Evolutionary conservation across 2,888 invertebrate species (phyloP).

Genomic region (Drosophila fulvimacula): DNA sequence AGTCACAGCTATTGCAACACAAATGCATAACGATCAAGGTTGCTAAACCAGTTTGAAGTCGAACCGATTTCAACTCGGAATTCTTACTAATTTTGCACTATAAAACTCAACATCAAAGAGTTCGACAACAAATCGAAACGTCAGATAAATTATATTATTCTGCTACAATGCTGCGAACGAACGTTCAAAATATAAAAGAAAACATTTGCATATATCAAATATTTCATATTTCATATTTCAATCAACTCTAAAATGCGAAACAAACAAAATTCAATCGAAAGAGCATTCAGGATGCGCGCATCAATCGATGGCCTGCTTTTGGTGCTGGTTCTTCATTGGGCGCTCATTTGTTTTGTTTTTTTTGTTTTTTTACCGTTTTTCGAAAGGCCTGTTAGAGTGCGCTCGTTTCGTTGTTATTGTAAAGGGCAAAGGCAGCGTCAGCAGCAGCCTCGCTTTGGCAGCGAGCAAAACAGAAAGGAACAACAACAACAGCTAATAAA

Average conservation of each 20-base stretch:
- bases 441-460: slow-evolving; percentile 30
- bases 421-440: slow-evolving; percentile 20
- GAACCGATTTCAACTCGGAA: slow-evolving; percentile 1
- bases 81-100: slow-evolving; percentile 1
- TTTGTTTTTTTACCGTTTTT: slow-evolving; percentile 17
- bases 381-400: slow-evolving; percentile 39
- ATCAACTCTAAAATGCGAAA: background rate
- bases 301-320: background rate
- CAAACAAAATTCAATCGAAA: background rate
- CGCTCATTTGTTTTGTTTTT: slow-evolving; percentile 1
- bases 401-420: slow-evolving; percentile 24
- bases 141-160: background rate
- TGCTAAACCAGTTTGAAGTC: background rate
- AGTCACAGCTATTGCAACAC: background rate
- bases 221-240: background rate
- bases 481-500: slow-evolving; percentile 13
- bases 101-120: background rate
- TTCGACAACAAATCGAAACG: too few species aligned
- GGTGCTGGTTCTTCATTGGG: slow-evolving; percentile 5
- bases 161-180: background rate
- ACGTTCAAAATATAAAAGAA: background rate
- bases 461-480: slow-evolving; percentile 14
- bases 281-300: slow-evolving; percentile 9
- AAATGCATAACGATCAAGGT: slow-evolving; percentile 5
- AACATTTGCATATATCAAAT: background rate